Conservation (phyloP, 2,113 vertebrate species). For the Mormyrus lacerda region DNA sequence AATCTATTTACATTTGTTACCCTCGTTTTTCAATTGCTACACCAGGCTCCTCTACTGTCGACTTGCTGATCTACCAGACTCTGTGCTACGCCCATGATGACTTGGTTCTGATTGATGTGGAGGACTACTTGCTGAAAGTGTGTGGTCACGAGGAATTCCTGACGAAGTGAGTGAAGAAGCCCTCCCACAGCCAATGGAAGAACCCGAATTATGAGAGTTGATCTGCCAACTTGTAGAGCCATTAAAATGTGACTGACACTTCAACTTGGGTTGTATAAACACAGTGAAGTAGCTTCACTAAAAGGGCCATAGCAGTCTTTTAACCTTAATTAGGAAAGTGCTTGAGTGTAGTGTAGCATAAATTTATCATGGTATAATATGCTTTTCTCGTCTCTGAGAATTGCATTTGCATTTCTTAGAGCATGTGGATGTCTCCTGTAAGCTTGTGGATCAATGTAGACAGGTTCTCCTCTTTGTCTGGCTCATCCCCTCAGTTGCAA, state of each 20-base stretch:
- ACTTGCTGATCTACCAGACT: conserved; percentile 89
- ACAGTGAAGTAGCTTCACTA: background rate
- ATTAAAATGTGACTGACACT: background rate
- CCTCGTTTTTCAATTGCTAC: background rate
- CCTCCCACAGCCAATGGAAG: background rate
- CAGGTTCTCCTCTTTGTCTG: background rate
- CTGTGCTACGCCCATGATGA: conserved; percentile 87
- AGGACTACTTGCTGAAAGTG: conserved; percentile 60
- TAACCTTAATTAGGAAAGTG: background rate
- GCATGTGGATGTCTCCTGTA: background rate
- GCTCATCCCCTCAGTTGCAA: background rate
- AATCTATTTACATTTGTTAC: background rate
- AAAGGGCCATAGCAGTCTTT: background rate
- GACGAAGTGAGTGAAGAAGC: conserved; percentile 72
- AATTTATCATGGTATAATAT: background rate
- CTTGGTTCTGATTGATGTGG: conserved; percentile 66
- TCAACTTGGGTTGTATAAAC: background rate
- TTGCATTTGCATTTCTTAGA: background rate
- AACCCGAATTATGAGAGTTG: background rate
- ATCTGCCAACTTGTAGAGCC: background rate
- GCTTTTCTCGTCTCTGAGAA: background rate
- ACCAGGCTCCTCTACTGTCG: conserved; percentile 81
- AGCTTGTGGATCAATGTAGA: background rate
- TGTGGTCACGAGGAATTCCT: conserved; percentile 73
- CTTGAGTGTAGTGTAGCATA: background rate